These are phyloP conservation scores for Homalodisca vitripennis DNA, from an alignment of 1,140 invertebrate genomes.

Conservation along the genomic window DNA sequence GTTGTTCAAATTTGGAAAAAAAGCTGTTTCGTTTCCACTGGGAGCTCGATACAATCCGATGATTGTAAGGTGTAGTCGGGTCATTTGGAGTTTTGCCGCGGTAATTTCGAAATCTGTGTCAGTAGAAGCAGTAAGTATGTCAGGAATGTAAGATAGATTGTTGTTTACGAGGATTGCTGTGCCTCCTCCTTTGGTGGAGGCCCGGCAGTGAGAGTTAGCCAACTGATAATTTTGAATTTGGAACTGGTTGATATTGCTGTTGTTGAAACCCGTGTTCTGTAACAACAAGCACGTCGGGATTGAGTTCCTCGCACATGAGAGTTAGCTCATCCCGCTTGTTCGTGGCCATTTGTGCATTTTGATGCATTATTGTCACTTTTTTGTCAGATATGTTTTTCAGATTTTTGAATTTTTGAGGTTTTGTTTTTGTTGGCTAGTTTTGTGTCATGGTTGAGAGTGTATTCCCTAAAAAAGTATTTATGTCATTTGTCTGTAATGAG, in stretches of 20 bases:
- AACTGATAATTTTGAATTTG: conserved; percentile 7
- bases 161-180: background rate
- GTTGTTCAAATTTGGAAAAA: background rate
- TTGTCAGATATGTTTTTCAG: too few relatives aligned
- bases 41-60: background rate
- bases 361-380: background rate
- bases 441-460: too few relatives aligned
- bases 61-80: background rate
- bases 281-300: background rate
- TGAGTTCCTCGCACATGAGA: background rate
- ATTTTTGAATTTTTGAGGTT: too few relatives aligned
- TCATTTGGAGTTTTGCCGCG: background rate
- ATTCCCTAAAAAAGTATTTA: too few relatives aligned
- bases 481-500: too few relatives aligned
- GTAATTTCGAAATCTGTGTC: background rate
- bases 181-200: background rate
- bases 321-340: background rate
- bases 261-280: background rate
- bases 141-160: background rate
- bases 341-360: background rate
- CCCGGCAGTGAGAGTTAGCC: background rate
- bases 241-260: background rate
- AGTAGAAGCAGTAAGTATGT: background rate
- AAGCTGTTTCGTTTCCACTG: background rate
- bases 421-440: too few relatives aligned